Percentiles rank a stretch among this genome's conserved stretches.
Evolutionary conservation across 2,797 vertebrate species (phyloP).

Genomic region (Brachymystax lenok): DNA sequence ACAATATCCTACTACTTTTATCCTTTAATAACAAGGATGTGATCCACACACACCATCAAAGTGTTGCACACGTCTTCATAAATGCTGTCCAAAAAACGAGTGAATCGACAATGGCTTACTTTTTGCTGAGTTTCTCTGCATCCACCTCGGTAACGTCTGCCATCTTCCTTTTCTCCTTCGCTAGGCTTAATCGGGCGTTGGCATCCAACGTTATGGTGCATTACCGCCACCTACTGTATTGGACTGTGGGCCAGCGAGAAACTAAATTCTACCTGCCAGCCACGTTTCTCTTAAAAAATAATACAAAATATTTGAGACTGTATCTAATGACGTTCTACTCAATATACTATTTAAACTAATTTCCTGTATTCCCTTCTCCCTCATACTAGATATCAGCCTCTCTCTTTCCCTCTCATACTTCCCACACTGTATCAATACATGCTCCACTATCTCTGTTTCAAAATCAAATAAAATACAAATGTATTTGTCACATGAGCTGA

Average conservation of each 20-base stretch:
- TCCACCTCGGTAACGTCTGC: slow-evolving; percentile 71
- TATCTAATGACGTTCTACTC: no score
- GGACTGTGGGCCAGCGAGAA: background rate
- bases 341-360: no score
- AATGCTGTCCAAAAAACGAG: background rate
- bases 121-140: slow-evolving; percentile 89
- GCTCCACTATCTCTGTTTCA: background rate
- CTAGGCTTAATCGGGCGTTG: background rate
- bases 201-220: background rate
- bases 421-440: background rate
- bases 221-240: background rate
- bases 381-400: no score
- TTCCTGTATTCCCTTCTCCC: no score
- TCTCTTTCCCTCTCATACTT: no score
- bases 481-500: no score
- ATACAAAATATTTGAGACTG: no score
- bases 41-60: background rate
- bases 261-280: no score
- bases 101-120: slow-evolving; percentile 74
- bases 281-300: no score
- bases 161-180: slow-evolving; percentile 65
- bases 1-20: background rate
- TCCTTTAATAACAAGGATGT: no score
- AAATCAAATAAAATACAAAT: no score
- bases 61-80: background rate